Base-by-base conservation (phyloP, 2,113 vertebrate genomes). In the Oncorhynchus gorbuscha region DNA sequence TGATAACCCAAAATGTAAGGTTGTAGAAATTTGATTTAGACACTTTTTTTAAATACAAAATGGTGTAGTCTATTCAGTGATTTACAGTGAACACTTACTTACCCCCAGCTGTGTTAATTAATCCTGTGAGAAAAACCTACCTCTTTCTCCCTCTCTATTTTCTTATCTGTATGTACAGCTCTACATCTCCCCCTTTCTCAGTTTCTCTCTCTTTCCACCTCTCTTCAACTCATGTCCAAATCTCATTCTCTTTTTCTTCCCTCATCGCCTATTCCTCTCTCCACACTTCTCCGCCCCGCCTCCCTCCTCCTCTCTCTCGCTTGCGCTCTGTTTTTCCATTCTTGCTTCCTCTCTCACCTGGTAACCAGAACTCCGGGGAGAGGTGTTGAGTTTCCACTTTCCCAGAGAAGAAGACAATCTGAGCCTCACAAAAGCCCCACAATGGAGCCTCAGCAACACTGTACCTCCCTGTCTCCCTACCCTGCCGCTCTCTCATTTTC, bases 341-440 rank as follows among this genome's bases (percentile, higher is more conserved):
- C 85, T 90, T 88, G 85, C 87, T 85, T 77, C 77, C 86, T 83
- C 91, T 90, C 90, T 92, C 91, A 92, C 92, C 92, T 93, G 91
- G 91, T 93, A 93, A 93, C 91, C 87, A 90, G 91, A 92, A 87
- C 92, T 91, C 90, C 84, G 85, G 91, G 89, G 90, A 87, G 84
- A 81, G 86, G 92, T 90, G 89, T 93, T 91, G 86, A 90, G 89
- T 93, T 93, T 93, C 92, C 89, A 91, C 92, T 93, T 93, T 93
- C 92, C 91, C 92, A 93, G 89, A 92, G 91, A 90, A 89, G 89
- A 89, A 89, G 91, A 93, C 90, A 93, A 92, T 92, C 88, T 92
- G 86, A 88, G 85, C 89, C 85, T 89, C 87, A 92, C 89, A 92
- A 87, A n/a, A 92, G 84, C 81, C 81, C 70, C 87, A 92, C 89